Base-by-base conservation (phyloP, 2,888 invertebrate genomes). In the Odontothrips loti region DNA sequence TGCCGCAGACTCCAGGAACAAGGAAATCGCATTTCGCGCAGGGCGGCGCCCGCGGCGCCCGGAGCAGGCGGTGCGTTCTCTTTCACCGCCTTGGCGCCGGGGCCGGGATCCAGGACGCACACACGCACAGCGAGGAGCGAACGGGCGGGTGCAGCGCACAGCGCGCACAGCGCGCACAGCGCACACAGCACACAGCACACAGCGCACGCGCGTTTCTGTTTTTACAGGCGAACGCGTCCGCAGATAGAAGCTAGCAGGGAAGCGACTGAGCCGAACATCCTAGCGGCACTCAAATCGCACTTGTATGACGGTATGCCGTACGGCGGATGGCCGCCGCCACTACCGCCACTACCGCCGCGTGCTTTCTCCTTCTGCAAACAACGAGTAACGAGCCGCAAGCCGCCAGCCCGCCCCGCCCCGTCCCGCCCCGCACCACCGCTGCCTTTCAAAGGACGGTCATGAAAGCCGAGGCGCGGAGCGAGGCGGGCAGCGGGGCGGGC, bases 321-420 rank as follows among this genome's bases (percentile, higher is more conserved):
- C 34, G 3, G 34, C 34, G 3, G 34, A 2, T 6, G 34, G 58
- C 20, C 58, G 58, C 20, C 58, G 58, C 20, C 58, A 6, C 6
- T 17, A 15, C 20, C 58, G 58, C 20, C 58, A 15, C 20, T 15
- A 6, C 6, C 6, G 58, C 58, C 58, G 68, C 11, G 27, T 23
- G 68, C 68, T 75, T 75, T 75, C 68, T 75, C 68, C 27, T 75
- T 75, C 68, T 23, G 68, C 68, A 75, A 75, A 75, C 68, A 75
- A 23, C 68, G 23, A 12, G 58, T 58, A 58, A 58, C 58, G 58
- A 58, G 68, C 23, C 68, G 23, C 23, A 23, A n/a, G 23, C 68
- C 23, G 68, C 68, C 10, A 10, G 23, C 23, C 68, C 12, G 68
- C 23, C 68, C 23, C 11, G 68, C 27, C 58, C 58, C 23, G 68